These are phyloP conservation scores for Epistrophe grossulariae DNA, from an alignment of 2,888 invertebrate species.

Conservation along the genomic window DNA sequence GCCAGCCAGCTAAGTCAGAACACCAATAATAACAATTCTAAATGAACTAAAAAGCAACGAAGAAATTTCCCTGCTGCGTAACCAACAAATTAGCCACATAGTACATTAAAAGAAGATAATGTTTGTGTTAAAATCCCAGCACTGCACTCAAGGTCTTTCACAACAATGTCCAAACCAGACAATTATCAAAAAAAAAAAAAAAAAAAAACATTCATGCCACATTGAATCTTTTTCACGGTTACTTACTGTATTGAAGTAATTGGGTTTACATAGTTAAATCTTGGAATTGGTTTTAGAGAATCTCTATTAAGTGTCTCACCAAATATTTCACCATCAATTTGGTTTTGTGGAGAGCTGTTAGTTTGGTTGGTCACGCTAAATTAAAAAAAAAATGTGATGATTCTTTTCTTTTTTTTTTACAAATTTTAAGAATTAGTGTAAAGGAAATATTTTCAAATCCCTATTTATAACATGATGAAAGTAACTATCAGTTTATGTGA, in stretches of 20 bases:
- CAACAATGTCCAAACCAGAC: constrained; percentile 66
- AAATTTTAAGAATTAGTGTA: neutral
- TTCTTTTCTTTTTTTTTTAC: neutral
- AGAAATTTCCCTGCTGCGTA: constrained; percentile 63
- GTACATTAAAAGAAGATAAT: constrained; percentile 71
- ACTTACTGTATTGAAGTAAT: constrained; percentile 17
- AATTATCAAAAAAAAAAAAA: constrained; percentile 38
- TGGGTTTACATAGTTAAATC: constrained; percentile 25
- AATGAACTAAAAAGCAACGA: neutral
- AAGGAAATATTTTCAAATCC: too few species aligned
- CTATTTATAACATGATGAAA: too few species aligned
- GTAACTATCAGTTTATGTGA: too few species aligned
- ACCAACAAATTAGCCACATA: constrained; percentile 76
- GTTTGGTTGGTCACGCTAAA: neutral
- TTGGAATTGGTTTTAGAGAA: constrained; percentile 42
- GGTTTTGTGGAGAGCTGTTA: constrained; percentile 13
- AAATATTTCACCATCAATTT: constrained; percentile 10
- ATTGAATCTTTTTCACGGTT: constrained; percentile 57
- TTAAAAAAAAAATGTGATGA: neutral
- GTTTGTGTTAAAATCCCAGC: constrained; percentile 52
- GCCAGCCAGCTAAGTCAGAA: neutral
- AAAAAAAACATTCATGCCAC: constrained; percentile 41
- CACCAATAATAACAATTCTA: neutral
- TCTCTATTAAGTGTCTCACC: neutral
- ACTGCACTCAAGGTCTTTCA: constrained; percentile 56